phyloP scores from a whole-genome alignment of 2,113 vertebrate genomes.

The Corydoras sp. region DNA sequence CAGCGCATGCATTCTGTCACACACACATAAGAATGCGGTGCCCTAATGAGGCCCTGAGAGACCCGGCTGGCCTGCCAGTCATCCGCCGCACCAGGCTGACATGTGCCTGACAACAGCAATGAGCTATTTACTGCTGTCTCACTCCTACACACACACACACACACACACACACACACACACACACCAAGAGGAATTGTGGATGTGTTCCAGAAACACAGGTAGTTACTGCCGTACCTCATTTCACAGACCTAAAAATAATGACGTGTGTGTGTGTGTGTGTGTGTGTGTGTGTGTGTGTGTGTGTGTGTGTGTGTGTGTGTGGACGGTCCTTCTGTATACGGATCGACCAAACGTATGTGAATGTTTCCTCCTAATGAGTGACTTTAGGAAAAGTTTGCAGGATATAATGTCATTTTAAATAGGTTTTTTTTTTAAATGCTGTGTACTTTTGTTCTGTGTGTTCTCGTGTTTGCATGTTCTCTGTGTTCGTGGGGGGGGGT shows the following conservation, averaged over 20 bases:
- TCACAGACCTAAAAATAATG: neutral
- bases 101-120: constrained; percentile 67
- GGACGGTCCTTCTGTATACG: too few relatives aligned
- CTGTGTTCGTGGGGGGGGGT: too few relatives aligned
- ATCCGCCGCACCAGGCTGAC: constrained; percentile 66
- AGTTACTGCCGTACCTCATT: neutral
- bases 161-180: constrained; percentile 54
- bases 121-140: constrained; percentile 53
- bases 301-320: too few relatives aligned
- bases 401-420: too few relatives aligned
- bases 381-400: too few relatives aligned
- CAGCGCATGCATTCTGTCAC: constrained; percentile 27
- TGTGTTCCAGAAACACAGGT: constrained; percentile 22
- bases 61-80: constrained; percentile 67
- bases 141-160: constrained; percentile 37
- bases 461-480: too few relatives aligned
- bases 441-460: too few relatives aligned
- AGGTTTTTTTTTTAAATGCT: too few relatives aligned
- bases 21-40: constrained; percentile 43
- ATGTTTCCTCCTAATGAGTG: too few relatives aligned
- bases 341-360: too few relatives aligned
- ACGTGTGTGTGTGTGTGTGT: too few relatives aligned
- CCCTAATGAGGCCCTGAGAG: constrained; percentile 75
- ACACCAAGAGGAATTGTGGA: constrained; percentile 34
- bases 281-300: too few relatives aligned